Evolutionary conservation across 2,888 invertebrate species (phyloP).

Genomic region (Drosophila affinis): DNA sequence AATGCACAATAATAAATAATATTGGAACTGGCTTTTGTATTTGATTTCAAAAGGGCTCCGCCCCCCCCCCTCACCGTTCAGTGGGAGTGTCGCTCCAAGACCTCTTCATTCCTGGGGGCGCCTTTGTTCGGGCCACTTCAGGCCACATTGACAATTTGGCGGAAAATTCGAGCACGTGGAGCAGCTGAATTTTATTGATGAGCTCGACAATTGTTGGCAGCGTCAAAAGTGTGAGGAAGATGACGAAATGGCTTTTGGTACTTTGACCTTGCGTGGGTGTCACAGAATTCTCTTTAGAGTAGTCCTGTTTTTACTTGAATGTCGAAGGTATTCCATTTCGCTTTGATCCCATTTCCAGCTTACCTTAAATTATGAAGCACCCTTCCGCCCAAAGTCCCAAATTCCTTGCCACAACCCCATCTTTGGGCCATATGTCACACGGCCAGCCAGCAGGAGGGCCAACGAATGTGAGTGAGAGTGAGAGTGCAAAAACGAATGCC

Average conservation of each 20-base stretch:
- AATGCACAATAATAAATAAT: constrained; percentile 69
- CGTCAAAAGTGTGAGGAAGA: constrained; percentile 23
- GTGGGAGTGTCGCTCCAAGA: constrained; percentile 8
- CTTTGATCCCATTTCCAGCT: not conserved
- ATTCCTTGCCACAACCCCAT: not conserved
- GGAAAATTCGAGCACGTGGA: constrained; percentile 53
- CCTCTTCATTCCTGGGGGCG: constrained; percentile 15
- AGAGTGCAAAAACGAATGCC: constrained; percentile 32
- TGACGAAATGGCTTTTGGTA: constrained; percentile 39
- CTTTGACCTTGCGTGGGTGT: constrained; percentile 1
- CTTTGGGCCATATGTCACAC: constrained; percentile 32
- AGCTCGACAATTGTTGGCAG: constrained; percentile 44
- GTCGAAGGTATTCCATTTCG: not conserved
- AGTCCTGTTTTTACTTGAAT: not conserved
- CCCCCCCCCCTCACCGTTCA: constrained; percentile 31
- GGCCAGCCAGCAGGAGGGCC: not conserved
- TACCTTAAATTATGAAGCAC: not conserved
- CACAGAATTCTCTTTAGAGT: not conserved
- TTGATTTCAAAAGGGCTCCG: constrained; percentile 60
- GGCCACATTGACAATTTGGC: constrained; percentile 46
- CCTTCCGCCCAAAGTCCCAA: not conserved
- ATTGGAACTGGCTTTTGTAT: constrained; percentile 61
- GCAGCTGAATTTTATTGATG: constrained; percentile 61
- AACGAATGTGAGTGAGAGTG: not conserved
- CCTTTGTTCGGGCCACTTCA: constrained; percentile 49